These are phyloP conservation scores for Cyaniris semiargus DNA, from an alignment of 2,888 invertebrate genomes.

Conservation along the genomic window DNA sequence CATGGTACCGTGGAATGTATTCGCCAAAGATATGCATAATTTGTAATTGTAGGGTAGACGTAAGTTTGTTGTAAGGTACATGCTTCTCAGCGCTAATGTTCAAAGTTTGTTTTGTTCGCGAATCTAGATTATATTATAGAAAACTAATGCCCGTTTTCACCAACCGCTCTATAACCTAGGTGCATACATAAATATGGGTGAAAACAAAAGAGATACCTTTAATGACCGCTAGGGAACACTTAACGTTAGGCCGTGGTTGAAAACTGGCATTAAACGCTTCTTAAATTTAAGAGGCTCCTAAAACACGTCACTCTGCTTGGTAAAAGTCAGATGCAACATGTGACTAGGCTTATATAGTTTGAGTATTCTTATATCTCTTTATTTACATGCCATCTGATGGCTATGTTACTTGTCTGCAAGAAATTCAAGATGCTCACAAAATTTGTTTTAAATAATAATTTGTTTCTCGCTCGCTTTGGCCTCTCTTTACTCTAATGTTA, in stretches of 20 bases:
- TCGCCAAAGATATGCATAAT: conserved; percentile 80
- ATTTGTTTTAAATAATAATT: background rate
- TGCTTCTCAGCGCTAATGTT: conserved; percentile 37
- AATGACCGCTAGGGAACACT: background rate
- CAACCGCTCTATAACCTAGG: background rate
- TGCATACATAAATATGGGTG: background rate
- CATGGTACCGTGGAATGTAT: conserved; percentile 74
- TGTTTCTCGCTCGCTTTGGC: background rate
- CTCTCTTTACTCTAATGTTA: background rate
- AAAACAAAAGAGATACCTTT: background rate
- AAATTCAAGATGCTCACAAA: background rate
- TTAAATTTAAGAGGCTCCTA: background rate
- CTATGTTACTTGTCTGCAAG: background rate
- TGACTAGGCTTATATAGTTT: background rate
- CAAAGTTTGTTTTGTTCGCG: conserved; percentile 30
- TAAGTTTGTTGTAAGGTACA: conserved; percentile 39
- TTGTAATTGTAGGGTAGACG: conserved; percentile 51
- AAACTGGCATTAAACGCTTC: background rate
- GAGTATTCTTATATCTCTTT: background rate
- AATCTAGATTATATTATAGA: conserved; percentile 2
- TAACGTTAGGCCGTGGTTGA: background rate
- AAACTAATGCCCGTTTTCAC: background rate
- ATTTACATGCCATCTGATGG: background rate
- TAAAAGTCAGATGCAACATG: background rate
- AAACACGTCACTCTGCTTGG: background rate